A percentile compares a stretch with the other conserved stretches of the same genome.
phyloP scores from a whole-genome alignment of 2,797 vertebrate species.

The Mus spretus region DNA sequence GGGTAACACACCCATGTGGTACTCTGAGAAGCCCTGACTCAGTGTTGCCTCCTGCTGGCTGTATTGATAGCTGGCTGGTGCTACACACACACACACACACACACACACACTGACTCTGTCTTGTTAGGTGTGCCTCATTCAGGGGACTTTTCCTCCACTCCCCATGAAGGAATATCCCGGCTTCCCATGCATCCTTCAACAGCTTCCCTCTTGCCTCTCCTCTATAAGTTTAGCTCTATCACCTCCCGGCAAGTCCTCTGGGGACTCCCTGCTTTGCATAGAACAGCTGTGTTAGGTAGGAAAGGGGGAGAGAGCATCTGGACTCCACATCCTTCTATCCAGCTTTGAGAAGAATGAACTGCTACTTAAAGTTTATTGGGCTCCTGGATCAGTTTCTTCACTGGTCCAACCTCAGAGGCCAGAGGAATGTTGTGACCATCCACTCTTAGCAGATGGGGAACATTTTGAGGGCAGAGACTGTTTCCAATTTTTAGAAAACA shows the following conservation, averaged over 20 bases:
- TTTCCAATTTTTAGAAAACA: constrained; percentile 16
- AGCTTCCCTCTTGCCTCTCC: not conserved
- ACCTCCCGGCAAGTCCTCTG: not conserved
- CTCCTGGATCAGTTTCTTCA: not conserved
- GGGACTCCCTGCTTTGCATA: not conserved
- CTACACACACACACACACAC: not conserved
- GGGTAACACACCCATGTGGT: not conserved
- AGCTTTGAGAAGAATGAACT: not conserved
- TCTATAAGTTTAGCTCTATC: not conserved
- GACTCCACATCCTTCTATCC: not conserved
- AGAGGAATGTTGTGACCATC: not conserved
- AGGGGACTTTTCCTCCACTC: not conserved
- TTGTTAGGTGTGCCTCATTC: not conserved
- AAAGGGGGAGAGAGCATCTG: not conserved
- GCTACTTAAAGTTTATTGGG: not conserved
- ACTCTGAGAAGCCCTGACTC: not conserved
- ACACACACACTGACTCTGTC: not conserved
- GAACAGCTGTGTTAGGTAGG: not conserved
- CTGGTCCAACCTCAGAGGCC: not conserved
- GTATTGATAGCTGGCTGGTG: not conserved
- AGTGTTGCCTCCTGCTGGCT: not conserved
- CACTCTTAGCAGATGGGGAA: not conserved
- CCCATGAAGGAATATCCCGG: not conserved
- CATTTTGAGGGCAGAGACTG: not conserved
- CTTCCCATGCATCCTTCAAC: not conserved